Evolutionary conservation across 1,140 invertebrate species (phyloP), one percentile per base, ranked within the genome.

Genomic region (Bombus waltoni): DNA sequence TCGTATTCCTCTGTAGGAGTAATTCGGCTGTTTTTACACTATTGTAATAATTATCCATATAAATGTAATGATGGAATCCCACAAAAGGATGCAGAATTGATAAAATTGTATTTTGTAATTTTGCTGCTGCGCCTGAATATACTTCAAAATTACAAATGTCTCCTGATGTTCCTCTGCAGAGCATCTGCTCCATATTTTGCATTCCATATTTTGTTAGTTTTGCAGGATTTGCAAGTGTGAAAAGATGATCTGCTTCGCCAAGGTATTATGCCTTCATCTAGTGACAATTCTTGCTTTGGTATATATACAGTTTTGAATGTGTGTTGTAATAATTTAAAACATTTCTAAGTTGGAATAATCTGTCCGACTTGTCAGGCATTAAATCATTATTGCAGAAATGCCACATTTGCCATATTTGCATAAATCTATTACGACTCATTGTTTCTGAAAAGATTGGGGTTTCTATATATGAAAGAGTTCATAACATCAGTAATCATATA

Each of bases 61-160:
- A 73, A 59, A 32, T 62, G 82, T 71, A 15, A 44, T 70, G 35
- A 74, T 68, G 44, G 18, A 65, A 73, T 57, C 32, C 44, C 0
- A 81, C 10, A 83, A 75, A 77, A 44, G 44, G 9, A 70, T 1
- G 6, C 76, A 81, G 32, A 66, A 81, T 79, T 83, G 73, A 53
- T 74, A 74, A 74, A 53, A 74, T 3, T 53, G 74, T 72, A 42
- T 83, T 11, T 83, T 77, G 1, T 78, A 78, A 42, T 38, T 6
- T 83, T 44, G 10, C 47, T 47, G 4, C 38, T 35, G n/a, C 10
- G 18, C 25, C 44, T 70, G 66, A 78, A 78, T 78, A 78, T 66
- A 66, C 15, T 44, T 82, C 18, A 42, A 86, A 75, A 57, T 83
- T 76, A 1, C 44, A 86, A 75, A 86, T 86, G 25, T 83, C 83